Evolutionary conservation across 2,113 vertebrate genomes (phyloP).

Genomic region (Dunckerocampus dactyliophorus): DNA sequence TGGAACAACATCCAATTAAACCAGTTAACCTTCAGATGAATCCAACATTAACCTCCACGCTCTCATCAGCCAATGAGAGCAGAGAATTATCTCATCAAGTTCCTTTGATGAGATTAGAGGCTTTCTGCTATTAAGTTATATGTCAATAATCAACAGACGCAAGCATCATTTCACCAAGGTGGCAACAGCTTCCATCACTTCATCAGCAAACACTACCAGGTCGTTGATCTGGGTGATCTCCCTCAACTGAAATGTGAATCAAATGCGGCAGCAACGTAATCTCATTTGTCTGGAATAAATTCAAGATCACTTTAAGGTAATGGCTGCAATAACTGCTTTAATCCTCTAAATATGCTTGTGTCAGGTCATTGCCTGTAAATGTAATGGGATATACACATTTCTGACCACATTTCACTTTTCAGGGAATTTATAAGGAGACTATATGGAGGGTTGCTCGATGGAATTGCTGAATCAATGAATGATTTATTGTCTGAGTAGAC

Average conservation of each 20-base stretch:
- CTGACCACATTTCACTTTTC: slow-evolving; percentile 20
- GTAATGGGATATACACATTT: slow-evolving; percentile 22
- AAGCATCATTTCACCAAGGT: slow-evolving; percentile 11
- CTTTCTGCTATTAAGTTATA: slow-evolving; percentile 17
- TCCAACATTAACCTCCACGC: slow-evolving; percentile 29
- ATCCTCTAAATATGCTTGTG: slow-evolving; percentile 10
- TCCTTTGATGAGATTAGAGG: slow-evolving; percentile 26
- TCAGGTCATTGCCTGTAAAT: slow-evolving; percentile 21
- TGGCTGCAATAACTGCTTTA: slow-evolving; percentile 14
- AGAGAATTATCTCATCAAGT: slow-evolving; percentile 35
- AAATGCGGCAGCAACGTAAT: not conserved
- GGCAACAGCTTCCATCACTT: not conserved
- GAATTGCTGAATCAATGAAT: slow-evolving; percentile 38
- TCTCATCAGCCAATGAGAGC: slow-evolving; percentile 20
- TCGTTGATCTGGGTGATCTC: slow-evolving; percentile 4
- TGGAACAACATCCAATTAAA: slow-evolving; percentile 39
- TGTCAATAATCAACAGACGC: slow-evolving; percentile 21
- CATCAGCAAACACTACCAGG: not conserved
- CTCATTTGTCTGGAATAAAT: slow-evolving; percentile 12
- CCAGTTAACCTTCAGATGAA: slow-evolving; percentile 48
- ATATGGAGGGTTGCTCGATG: slow-evolving; percentile 15
- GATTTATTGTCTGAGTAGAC: slow-evolving; percentile 35
- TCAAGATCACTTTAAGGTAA: slow-evolving; percentile 10
- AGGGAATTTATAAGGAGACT: slow-evolving; percentile 26
- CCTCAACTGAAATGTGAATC: not conserved